phyloP scores from a whole-genome alignment of 2,113 vertebrate species.

The Etheostoma cragini region DNA sequence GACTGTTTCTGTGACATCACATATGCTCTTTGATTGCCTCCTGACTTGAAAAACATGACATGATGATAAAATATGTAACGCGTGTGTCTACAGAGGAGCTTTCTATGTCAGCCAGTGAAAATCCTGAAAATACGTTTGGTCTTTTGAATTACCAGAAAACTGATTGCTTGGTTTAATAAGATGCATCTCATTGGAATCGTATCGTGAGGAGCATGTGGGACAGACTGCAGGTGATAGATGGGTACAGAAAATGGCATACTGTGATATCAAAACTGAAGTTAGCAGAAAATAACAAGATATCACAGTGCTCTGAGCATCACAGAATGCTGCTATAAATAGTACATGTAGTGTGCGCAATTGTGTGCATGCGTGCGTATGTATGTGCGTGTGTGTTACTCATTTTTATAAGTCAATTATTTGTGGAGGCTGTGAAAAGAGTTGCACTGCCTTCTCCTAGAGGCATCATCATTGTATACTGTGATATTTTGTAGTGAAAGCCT shows the following conservation, averaged over 20 bases:
- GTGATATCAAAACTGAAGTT: conserved; percentile 18
- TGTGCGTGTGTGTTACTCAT: conserved; percentile 16
- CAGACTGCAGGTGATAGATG: background rate
- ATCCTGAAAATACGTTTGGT: background rate
- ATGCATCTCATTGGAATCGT: background rate
- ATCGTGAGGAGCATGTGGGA: background rate
- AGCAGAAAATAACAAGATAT: conserved; percentile 44
- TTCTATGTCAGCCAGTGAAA: conserved; percentile 11
- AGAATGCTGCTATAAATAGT: conserved; percentile 55
- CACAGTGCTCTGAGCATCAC: conserved; percentile 25
- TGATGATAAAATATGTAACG: conserved; percentile 29
- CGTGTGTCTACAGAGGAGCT: background rate
- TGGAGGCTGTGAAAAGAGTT: conserved; percentile 50
- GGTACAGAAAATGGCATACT: background rate
- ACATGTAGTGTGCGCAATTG: background rate
- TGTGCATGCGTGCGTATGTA: background rate
- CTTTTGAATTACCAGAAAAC: background rate
- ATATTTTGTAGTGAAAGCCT: background rate
- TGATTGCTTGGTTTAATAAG: background rate
- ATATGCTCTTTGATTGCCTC: conserved; percentile 24
- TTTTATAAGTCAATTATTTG: conserved; percentile 64
- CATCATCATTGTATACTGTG: background rate
- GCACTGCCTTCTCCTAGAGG: conserved; percentile 22
- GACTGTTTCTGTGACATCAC: conserved; percentile 1
- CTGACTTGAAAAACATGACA: background rate